Conservation (phyloP, 2,888 invertebrate genomes). For the Stramonita haemastoma region DNA sequence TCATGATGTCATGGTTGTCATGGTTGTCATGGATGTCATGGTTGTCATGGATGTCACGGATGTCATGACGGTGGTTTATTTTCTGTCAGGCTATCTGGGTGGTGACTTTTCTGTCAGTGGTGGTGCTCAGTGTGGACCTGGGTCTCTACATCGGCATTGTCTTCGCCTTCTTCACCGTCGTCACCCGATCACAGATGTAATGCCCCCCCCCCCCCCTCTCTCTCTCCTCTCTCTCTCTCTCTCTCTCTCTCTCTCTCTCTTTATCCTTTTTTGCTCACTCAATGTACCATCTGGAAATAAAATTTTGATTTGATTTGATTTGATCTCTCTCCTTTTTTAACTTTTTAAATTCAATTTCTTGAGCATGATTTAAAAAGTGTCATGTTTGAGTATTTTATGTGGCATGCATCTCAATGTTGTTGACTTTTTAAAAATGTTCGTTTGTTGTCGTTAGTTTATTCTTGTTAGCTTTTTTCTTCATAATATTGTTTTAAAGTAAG, state of each 20-base stretch:
- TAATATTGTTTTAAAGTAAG: too few relatives aligned
- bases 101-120: constrained; percentile 86
- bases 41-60: background rate
- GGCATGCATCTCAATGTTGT: too few relatives aligned
- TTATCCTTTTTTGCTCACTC: too few relatives aligned
- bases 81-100: constrained; percentile 82
- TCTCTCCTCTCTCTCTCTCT: background rate
- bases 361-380: too few relatives aligned
- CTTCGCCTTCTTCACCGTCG: constrained; percentile 86
- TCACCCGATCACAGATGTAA: constrained; percentile 82
- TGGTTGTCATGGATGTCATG: background rate
- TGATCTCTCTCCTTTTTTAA: too few relatives aligned
- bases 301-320: too few relatives aligned
- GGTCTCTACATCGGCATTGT: constrained; percentile 88
- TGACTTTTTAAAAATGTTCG: too few relatives aligned
- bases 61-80: constrained; percentile 11
- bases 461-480: too few relatives aligned
- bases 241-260: background rate
- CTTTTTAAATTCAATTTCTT: too few relatives aligned
- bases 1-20: background rate
- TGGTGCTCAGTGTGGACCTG: constrained; percentile 89
- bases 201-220: background rate
- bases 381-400: too few relatives aligned
- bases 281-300: too few relatives aligned
- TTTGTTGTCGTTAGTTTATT: too few relatives aligned